phyloP scores from a whole-genome alignment of 2,113 vertebrate species.

The Etheostoma spectabile region DNA sequence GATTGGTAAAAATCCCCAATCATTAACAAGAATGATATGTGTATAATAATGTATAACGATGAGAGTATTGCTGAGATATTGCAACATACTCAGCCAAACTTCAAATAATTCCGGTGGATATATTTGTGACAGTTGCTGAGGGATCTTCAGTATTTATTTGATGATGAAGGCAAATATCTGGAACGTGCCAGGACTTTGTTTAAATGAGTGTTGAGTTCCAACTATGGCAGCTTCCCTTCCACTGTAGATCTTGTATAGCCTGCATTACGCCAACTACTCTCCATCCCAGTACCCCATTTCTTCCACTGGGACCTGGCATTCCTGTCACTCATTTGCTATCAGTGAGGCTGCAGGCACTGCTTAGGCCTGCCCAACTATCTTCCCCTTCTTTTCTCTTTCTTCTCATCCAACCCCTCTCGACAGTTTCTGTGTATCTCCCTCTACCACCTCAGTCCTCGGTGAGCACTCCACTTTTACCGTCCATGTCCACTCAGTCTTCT shows the following conservation, averaged over 20 bases:
- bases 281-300: constrained; percentile 51
- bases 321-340: constrained; percentile 83
- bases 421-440: constrained; percentile 61
- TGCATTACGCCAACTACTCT: constrained; percentile 60
- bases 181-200: constrained; percentile 66
- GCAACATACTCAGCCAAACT: constrained; percentile 8
- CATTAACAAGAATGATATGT: background rate
- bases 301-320: constrained; percentile 80
- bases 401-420: constrained; percentile 41
- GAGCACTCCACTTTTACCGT: constrained; percentile 36
- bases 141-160: constrained; percentile 64
- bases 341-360: constrained; percentile 77
- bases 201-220: constrained; percentile 47
- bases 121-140: constrained; percentile 41
- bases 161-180: constrained; percentile 58
- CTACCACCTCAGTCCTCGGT: constrained; percentile 54
- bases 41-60: background rate
- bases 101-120: constrained; percentile 23
- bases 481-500: constrained; percentile 32
- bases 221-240: constrained; percentile 49
- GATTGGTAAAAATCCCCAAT: background rate
- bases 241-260: constrained; percentile 53
- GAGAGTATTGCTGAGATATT: background rate
- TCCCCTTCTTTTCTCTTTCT: constrained; percentile 53
- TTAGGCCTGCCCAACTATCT: constrained; percentile 67